Evolutionary conservation across 2,888 invertebrate species (phyloP).

Genomic region (Colletes collaris): DNA sequence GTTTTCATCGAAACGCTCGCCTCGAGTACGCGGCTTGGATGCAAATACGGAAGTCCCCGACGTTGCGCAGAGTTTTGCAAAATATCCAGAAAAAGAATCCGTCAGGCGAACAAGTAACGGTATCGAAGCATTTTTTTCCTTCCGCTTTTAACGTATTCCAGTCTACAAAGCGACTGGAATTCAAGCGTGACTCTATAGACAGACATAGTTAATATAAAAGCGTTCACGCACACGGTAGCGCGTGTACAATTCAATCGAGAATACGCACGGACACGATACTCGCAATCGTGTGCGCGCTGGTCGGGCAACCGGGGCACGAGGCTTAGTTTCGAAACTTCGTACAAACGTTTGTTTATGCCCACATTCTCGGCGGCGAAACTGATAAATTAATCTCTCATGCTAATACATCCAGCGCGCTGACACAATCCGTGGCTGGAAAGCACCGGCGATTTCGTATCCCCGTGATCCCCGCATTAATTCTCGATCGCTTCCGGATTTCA

Average conservation of each 20-base stretch:
- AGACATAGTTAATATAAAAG: constrained; percentile 51
- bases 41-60: too few species aligned
- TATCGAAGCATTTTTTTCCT: constrained; percentile 36
- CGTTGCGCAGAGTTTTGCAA: constrained; percentile 14
- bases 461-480: constrained; percentile 63
- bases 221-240: constrained; percentile 58
- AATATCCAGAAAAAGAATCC: not conserved
- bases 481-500: constrained; percentile 67
- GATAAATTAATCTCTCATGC: constrained; percentile 72
- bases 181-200: constrained; percentile 60
- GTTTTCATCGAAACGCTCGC: too few species aligned
- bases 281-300: constrained; percentile 6
- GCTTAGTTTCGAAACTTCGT: constrained; percentile 64
- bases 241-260: constrained; percentile 65
- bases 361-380: constrained; percentile 60
- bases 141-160: constrained; percentile 54
- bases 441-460: constrained; percentile 55
- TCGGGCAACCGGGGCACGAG: constrained; percentile 50
- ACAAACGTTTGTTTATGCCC: constrained; percentile 65
- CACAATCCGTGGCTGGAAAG: constrained; percentile 48
- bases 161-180: constrained; percentile 58
- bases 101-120: constrained; percentile 7
- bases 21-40: too few species aligned
- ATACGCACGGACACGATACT: constrained; percentile 18
- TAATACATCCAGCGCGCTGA: constrained; percentile 61